Base-by-base conservation (phyloP, 1,140 invertebrate species). In the Caenorhabditis latens region DNA sequence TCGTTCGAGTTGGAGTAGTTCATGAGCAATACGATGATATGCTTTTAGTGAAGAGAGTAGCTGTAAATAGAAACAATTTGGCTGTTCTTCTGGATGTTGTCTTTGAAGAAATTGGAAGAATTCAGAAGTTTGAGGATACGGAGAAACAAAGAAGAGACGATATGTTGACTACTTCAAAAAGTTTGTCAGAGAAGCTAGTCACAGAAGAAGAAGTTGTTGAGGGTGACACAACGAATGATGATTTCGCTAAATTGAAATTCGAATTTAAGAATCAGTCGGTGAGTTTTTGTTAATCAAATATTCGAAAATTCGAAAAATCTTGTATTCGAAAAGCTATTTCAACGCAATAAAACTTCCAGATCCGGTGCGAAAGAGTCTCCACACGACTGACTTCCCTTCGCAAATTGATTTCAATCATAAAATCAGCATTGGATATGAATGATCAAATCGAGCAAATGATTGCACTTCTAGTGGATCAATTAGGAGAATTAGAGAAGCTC, bases 1-100 rank as follows among this genome's bases (percentile, higher is more conserved):
- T 55, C 61, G 86, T 86, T 4, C 14, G 86, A 40, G 86, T 86
- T 43, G 86, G 75, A 65, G 71, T 86, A 5, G 71, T 86, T 53
- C 67, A 86, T 61, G 86, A 86, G 48, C 57, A 86, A 43, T 86
- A 86, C 61, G 86, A 86, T 21, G 86, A 86, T 48, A 86, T 86
- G 86, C 75, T 86, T 42, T 50, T 85, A 5, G 84, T 85, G 24
- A 85, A 85, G 21, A 61, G 63, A 50, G 71, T 86, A 9, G 71
- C 82, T 40, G 50, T 83, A 40, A 86, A 83, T 84, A 48, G 61
- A 43, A 86, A 84, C 46, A 82, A 86, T 86, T 71, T 86, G 40
- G 53, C 46, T 42, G 86, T 48, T 40, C 50, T 86, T 7, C 11
- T 86, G 40, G 75, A 58, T 21, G 71, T 75, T 46, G 50, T 86